Base-by-base conservation (phyloP, 2,888 invertebrate species). In the Diloba caeruleocephala region DNA sequence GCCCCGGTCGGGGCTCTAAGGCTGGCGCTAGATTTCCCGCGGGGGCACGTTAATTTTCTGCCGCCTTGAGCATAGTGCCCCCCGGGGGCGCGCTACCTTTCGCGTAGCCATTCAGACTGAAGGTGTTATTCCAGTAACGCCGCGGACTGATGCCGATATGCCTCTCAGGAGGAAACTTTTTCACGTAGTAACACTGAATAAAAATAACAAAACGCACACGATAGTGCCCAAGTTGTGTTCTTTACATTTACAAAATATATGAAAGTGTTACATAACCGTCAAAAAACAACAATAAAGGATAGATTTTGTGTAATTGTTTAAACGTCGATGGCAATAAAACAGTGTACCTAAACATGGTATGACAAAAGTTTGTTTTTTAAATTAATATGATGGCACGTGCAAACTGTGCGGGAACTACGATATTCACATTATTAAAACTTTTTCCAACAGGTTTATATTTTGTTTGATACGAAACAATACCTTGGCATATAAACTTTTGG, bases 1-100 rank as follows among this genome's bases (percentile, higher is more conserved):
- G 74, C 76, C 6, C 71, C 70, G 71, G 65, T 61, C 63, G 81
- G 84, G 82, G 84, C 90, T 85, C 90, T 88, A 88, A 94, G 90
- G 92, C 94, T 92, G 94, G 82, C 88, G 90, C 91, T 94, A 94
- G 94, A 95, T 95, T 95, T 95, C 95, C 95, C 95, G 78, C 74
- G 94, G 92, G 95, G 84, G 93, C 94, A 94, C 95, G 95, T 95
- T 95, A 95, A 95, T 95, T 95, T 95, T 95, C 95, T 95, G 95
- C 95, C 95, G 95, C 95, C 95, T 95, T 95, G 95, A 95, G 95
- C 95, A 95, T 95, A 95, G 93, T 94, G 94, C 95, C 91, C 95
- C 90, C 95, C 69, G 76, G 95, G 94, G 95, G 93, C 92, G 82
- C 84, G 82, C 90, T 93, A 93, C 93, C 93, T 94, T 92, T 93